phyloP scores from a whole-genome alignment of 1,140 invertebrate genomes.

The Dryas iulia region DNA sequence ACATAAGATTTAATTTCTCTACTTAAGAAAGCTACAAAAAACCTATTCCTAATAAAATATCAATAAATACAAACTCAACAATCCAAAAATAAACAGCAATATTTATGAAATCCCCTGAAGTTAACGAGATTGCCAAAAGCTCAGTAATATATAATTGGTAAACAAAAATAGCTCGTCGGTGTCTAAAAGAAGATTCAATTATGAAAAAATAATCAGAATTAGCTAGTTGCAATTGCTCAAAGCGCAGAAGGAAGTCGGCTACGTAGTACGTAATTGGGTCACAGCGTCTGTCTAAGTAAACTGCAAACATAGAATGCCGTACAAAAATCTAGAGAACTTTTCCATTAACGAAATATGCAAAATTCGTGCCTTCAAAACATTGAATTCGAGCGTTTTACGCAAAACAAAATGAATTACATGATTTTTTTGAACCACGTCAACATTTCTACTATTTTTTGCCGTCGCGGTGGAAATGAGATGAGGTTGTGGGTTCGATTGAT shows the following conservation, averaged over 20 bases:
- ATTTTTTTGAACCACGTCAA: no score
- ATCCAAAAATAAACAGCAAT: no score
- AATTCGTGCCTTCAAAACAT: neutral
- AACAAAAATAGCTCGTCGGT: neutral
- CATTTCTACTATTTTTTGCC: no score
- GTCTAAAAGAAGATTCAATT: neutral
- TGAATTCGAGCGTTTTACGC: neutral
- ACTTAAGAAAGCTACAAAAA: no score
- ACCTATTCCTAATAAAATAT: no score
- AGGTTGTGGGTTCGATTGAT: no score
- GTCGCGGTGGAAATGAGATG: no score
- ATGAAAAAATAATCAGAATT: slow-evolving; percentile 1
- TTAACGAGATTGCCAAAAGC: neutral
- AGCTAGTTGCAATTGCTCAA: neutral
- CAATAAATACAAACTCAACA: no score
- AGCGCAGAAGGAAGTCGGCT: slow-evolving; percentile 3
- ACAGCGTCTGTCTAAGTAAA: slow-evolving; percentile 1
- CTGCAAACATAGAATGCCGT: slow-evolving; percentile 7
- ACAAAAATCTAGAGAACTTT: slow-evolving; percentile 5
- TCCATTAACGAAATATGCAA: neutral
- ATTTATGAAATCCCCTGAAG: no score
- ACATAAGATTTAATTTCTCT: no score
- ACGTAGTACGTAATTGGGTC: slow-evolving; percentile 7
- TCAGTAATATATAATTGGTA: neutral
- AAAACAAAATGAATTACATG: no score